Conservation (phyloP, 2,113 vertebrate genomes). For the Psittacus erithacus region DNA sequence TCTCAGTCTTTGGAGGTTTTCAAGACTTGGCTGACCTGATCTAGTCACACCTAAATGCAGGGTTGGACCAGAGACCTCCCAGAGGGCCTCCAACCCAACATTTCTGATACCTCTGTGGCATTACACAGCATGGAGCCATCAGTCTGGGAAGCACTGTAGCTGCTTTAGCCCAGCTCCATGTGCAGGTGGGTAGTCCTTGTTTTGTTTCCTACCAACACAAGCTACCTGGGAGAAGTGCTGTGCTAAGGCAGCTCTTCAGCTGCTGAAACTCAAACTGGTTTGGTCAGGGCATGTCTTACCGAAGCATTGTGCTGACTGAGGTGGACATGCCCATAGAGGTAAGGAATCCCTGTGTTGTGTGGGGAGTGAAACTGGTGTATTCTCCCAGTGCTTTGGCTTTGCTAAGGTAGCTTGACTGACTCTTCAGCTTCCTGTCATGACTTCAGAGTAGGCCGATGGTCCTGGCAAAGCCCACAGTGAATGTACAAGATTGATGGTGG, state of each 20-base stretch:
- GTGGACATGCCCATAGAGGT: background rate
- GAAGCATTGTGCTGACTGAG: background rate
- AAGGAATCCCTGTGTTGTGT: fast-evolving
- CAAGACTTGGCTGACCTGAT: background rate
- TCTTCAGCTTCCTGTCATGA: background rate
- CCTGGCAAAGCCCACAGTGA: background rate
- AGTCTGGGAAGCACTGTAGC: background rate
- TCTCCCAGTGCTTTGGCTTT: background rate
- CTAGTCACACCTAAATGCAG: background rate
- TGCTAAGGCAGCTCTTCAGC: background rate
- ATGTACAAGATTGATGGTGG: background rate
- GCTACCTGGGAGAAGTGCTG: background rate
- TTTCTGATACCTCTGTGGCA: background rate
- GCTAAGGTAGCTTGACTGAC: background rate
- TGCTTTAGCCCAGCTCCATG: background rate
- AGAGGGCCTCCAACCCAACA: background rate
- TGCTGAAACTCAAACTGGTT: background rate
- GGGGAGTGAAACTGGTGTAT: background rate
- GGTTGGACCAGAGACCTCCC: background rate
- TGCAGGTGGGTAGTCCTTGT: background rate
- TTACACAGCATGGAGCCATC: fast-evolving
- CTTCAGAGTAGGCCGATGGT: background rate
- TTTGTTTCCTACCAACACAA: background rate
- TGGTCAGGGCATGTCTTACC: background rate
- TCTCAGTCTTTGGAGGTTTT: background rate